A percentile compares a stretch with the other conserved stretches of the same genome.
These are phyloP conservation scores for Oedothorax gibbosus DNA, from an alignment of 1,140 invertebrate genomes.

Conservation along the genomic window DNA sequence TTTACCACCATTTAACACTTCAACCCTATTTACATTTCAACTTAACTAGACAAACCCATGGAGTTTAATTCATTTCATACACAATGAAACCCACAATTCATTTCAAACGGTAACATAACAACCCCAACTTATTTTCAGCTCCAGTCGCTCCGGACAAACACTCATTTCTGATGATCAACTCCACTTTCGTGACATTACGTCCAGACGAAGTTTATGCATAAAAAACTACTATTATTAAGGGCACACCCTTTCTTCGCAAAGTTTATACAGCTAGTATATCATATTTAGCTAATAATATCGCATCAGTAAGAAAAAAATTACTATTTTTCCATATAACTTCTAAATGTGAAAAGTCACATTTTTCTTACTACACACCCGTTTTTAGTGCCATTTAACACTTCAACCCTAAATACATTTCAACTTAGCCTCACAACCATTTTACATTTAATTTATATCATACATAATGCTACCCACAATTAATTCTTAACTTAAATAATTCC, in stretches of 20 bases:
- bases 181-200: conserved; percentile 90
- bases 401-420: not conserved
- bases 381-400: not conserved
- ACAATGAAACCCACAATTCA: no score
- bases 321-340: not conserved
- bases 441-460: no score
- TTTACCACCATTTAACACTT: not conserved
- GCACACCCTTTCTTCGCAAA: no score
- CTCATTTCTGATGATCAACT: conserved; percentile 82
- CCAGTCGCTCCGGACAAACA: conserved; percentile 64
- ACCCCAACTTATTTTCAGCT: conserved; percentile 61
- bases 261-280: no score
- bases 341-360: not conserved
- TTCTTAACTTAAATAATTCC: conserved; percentile 37
- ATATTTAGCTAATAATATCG: no score
- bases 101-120: no score
- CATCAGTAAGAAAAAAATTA: not conserved
- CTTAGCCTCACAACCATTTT: no score
- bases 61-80: no score
- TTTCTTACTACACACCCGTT: not conserved
- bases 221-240: no score
- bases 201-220: conserved; percentile 73
- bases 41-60: no score
- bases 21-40: not conserved
- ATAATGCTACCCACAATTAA: no score